Percentiles rank a stretch among this genome's conserved stretches.
Conservation (phyloP, 2,797 vertebrate species). For the Zenarchopterus dispar region DNA sequence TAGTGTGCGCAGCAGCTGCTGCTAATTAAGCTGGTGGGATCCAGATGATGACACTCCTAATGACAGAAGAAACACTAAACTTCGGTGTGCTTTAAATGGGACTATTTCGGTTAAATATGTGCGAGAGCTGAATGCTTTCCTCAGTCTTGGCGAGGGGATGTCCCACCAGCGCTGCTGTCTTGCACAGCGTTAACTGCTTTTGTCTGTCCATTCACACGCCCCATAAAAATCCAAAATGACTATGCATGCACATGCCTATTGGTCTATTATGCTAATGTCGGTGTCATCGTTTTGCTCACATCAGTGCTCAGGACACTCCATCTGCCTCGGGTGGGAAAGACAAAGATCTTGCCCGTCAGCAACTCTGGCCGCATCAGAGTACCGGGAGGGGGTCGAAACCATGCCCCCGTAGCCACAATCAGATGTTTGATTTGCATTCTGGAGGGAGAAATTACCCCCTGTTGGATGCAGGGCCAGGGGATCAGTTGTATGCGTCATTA, state of each 20-base stretch:
- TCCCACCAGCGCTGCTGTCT: slow-evolving; percentile 25
- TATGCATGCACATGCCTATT: slow-evolving; percentile 69
- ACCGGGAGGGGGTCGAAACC: slow-evolving; percentile 42
- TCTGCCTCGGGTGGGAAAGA: slow-evolving; percentile 63
- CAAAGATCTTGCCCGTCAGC: slow-evolving; percentile 68
- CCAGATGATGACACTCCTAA: slow-evolving; percentile 34
- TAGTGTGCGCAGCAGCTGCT: slow-evolving; percentile 21
- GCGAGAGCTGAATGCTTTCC: slow-evolving; percentile 15
- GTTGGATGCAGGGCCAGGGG: slow-evolving; percentile 67
- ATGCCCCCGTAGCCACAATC: slow-evolving; percentile 66
- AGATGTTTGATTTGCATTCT: slow-evolving; percentile 77
- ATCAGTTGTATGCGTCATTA: slow-evolving; percentile 75
- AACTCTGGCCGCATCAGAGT: slow-evolving; percentile 68
- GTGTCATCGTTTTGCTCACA: slow-evolving; percentile 80
- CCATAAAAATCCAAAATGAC: slow-evolving; percentile 77
- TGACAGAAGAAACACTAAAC: slow-evolving; percentile 23
- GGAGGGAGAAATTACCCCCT: slow-evolving; percentile 70
- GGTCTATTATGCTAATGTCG: slow-evolving; percentile 76
- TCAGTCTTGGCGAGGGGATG: slow-evolving; percentile 29
- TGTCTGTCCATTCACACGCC: slow-evolving; percentile 65
- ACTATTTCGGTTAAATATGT: slow-evolving; percentile 21
- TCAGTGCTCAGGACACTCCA: slow-evolving; percentile 73
- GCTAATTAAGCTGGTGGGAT: slow-evolving; percentile 15
- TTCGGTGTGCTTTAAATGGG: slow-evolving; percentile 41
- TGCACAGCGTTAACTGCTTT: slow-evolving; percentile 67